Conservation (phyloP, 1,140 invertebrate species). For the Leptinotarsa defecta region DNA sequence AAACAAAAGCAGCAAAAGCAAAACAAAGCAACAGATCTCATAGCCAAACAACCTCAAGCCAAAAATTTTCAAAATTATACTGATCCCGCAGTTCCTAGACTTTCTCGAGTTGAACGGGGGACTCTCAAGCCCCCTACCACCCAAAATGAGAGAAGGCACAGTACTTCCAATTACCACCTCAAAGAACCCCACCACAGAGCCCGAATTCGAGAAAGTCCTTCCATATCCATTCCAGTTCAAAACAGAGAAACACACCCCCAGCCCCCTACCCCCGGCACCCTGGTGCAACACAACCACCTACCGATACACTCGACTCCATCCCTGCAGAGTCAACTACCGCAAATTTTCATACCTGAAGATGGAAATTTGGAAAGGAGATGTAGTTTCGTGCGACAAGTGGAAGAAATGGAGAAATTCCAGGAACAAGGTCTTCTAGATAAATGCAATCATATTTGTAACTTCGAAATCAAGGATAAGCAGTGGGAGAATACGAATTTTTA, state of each 20-base stretch:
- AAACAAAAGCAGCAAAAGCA: conserved; percentile 53
- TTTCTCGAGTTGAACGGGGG: conserved; percentile 51
- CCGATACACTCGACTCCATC: conserved; percentile 35
- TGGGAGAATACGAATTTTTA: conserved; percentile 51
- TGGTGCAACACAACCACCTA: conserved; percentile 33
- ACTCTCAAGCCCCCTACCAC: conserved; percentile 45
- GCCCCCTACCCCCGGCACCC: conserved; percentile 35
- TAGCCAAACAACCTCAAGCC: conserved; percentile 54
- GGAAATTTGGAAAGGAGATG: conserved; percentile 51
- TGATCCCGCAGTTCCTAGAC: conserved; percentile 46
- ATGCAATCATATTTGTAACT: conserved; percentile 55
- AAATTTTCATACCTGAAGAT: conserved; percentile 50
- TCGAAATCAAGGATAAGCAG: conserved; percentile 53
- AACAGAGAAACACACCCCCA: conserved; percentile 48
- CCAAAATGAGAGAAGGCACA: conserved; percentile 49
- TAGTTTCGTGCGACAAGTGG: conserved; percentile 54
- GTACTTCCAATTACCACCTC: conserved; percentile 52
- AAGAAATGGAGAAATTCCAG: conserved; percentile 51
- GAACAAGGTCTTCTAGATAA: conserved; percentile 49
- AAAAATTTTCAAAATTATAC: conserved; percentile 62
- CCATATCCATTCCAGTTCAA: conserved; percentile 53
- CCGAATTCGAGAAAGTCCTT: conserved; percentile 52
- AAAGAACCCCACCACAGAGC: conserved; percentile 51
- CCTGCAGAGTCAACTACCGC: conserved; percentile 50
- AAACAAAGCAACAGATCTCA: conserved; percentile 54